A percentile compares a stretch with the other conserved stretches of the same genome.
Evolutionary conservation across 2,113 vertebrate genomes (phyloP).

Genomic region (Nothoprocta perdicaria): DNA sequence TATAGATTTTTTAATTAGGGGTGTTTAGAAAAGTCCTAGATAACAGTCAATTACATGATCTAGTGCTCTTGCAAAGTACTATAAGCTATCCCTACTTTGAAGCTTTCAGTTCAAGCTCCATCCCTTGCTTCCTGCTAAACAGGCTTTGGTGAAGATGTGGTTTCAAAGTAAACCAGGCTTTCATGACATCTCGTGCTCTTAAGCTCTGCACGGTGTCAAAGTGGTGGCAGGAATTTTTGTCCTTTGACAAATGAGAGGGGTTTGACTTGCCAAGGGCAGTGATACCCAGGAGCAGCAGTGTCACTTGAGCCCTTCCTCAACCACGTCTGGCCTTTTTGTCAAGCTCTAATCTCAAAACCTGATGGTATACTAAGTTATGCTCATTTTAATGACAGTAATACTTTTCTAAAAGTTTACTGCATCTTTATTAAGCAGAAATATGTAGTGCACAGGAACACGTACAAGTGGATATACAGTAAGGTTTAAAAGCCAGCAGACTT

Average conservation of each 20-base stretch:
- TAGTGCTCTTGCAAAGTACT: not conserved
- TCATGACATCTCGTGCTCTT: not conserved
- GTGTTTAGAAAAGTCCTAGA: not conserved
- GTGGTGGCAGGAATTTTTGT: not conserved
- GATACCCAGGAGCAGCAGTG: not conserved
- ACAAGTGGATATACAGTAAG: fast-evolving
- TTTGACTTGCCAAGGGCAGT: not conserved
- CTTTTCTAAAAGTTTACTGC: not conserved
- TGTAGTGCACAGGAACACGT: not conserved
- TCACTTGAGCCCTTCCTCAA: not conserved
- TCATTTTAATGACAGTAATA: not conserved
- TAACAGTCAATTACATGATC: not conserved
- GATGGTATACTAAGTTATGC: not conserved
- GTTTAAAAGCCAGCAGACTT: not conserved
- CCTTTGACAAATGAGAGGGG: not conserved
- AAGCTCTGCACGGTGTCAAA: not conserved
- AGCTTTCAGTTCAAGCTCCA: not conserved
- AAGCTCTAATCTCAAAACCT: not conserved
- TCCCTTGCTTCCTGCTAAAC: not conserved
- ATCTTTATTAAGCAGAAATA: not conserved
- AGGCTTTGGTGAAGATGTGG: not conserved
- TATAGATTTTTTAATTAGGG: not conserved
- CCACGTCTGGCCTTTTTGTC: not conserved
- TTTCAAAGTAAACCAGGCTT: not conserved
- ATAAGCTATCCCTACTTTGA: not conserved